Percentiles rank a stretch among this genome's conserved stretches.
Conservation (phyloP, 2,113 vertebrate genomes). For the Astur gentilis region DNA sequence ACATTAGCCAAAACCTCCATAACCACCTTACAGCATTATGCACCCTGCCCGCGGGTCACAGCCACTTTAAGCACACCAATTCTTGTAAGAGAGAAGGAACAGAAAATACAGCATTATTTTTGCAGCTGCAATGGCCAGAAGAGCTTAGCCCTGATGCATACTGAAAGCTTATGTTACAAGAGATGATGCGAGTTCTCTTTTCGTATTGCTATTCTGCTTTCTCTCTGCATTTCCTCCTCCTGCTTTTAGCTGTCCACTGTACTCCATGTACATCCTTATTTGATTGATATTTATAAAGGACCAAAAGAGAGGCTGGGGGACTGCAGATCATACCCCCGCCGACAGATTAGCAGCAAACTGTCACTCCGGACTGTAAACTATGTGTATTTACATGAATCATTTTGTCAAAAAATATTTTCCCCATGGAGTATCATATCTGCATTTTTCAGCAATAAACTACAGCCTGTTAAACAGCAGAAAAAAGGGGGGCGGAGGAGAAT, state of each 20-base stretch:
- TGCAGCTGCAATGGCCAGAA: not conserved
- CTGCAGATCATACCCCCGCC: not conserved
- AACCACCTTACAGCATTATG: accelerated
- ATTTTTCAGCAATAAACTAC: not conserved
- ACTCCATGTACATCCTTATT: accelerated
- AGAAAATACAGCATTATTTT: not conserved
- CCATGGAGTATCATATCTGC: not conserved
- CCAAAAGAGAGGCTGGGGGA: not conserved
- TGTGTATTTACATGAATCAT: too few species aligned
- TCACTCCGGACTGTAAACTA: not conserved
- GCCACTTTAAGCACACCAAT: accelerated
- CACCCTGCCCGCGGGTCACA: not conserved
- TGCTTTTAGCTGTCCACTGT: not conserved
- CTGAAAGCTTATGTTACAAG: not conserved
- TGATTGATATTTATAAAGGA: not conserved
- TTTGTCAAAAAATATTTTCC: not conserved
- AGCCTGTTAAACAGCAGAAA: not conserved
- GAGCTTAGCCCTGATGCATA: not conserved
- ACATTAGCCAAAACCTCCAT: not conserved
- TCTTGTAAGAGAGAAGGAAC: not conserved
- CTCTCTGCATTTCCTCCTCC: not conserved
- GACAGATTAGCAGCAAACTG: not conserved
- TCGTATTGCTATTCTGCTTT: accelerated
- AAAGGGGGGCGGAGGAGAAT: not conserved
- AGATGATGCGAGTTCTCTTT: not conserved